phyloP scores from a whole-genome alignment of 1,140 invertebrate species.

The Drosophila pachea region DNA sequence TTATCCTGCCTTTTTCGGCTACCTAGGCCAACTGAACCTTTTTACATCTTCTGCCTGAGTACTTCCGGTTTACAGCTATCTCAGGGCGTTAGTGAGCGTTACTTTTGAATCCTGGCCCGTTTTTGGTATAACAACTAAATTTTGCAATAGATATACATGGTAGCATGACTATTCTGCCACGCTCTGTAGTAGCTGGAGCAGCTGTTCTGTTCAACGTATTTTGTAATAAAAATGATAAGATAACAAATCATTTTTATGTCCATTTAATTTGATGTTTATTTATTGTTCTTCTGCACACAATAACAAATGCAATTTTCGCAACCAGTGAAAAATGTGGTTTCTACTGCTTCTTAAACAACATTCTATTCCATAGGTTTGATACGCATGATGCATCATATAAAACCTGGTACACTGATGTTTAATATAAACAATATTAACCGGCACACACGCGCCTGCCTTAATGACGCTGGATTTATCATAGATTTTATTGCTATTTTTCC shows the following conservation, averaged over 20 bases:
- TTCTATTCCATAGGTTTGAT: not conserved
- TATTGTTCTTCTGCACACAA: conserved; percentile 2
- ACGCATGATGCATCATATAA: conserved; percentile 16
- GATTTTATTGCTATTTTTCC: conserved; percentile 46
- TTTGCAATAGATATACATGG: not conserved
- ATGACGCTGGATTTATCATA: conserved; percentile 23
- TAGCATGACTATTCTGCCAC: conserved; percentile 5
- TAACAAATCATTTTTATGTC: conserved; percentile 2
- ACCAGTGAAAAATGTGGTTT: not conserved
- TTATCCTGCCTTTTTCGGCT: not conserved
- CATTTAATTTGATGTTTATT: conserved; percentile 15
- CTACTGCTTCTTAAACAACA: not conserved
- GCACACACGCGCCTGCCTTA: conserved; percentile 41
- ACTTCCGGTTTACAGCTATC: conserved; percentile 24
- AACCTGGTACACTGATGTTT: conserved; percentile 10
- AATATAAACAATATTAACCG: conserved; percentile 23
- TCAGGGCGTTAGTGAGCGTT: not conserved
- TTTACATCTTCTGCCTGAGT: conserved; percentile 19
- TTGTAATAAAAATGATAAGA: conserved; percentile 25
- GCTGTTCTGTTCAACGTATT: conserved; percentile 19
- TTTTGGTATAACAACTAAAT: not conserved
- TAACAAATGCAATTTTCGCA: conserved; percentile 31
- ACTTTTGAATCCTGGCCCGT: conserved; percentile 1
- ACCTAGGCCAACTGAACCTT: conserved; percentile 17
- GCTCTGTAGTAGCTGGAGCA: conserved; percentile 13